phyloP scores from a whole-genome alignment of 1,140 invertebrate genomes.

The Aphelinus atriplicis region DNA sequence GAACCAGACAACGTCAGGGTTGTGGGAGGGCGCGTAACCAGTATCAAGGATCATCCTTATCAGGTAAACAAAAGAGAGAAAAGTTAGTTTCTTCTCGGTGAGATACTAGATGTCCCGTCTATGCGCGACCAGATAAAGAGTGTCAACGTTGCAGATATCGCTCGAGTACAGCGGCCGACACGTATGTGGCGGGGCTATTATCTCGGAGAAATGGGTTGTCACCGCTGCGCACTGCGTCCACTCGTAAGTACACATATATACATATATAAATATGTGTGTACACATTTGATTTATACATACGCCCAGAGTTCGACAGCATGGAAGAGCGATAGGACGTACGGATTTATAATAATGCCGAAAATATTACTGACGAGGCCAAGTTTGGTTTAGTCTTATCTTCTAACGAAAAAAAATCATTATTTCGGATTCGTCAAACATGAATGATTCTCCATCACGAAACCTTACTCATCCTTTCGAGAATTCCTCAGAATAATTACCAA shows the following conservation, averaged over 20 bases:
- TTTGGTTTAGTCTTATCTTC: too few species aligned
- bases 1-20: conserved; percentile 46
- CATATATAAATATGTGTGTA: too few species aligned
- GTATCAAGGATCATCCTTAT: conserved; percentile 55
- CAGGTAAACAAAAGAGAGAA: conserved; percentile 47
- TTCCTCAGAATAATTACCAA: too few species aligned
- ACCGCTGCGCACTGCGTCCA: conserved; percentile 69
- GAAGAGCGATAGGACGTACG: too few species aligned
- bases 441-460: too few species aligned
- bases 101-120: background rate
- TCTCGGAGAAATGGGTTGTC: conserved; percentile 61
- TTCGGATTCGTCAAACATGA: too few species aligned
- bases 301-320: too few species aligned
- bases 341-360: too few species aligned
- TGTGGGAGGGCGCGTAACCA: conserved; percentile 51
- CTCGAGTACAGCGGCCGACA: conserved; percentile 52
- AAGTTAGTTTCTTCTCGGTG: background rate
- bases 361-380: too few species aligned
- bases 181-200: conserved; percentile 66
- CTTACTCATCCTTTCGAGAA: too few species aligned
- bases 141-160: conserved; percentile 48
- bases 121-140: background rate
- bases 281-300: too few species aligned
- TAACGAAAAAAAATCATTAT: too few species aligned
- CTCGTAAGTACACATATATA: conserved; percentile 46